Conservation (phyloP, 2,888 invertebrate genomes). For the Coenonympha glycerion region DNA sequence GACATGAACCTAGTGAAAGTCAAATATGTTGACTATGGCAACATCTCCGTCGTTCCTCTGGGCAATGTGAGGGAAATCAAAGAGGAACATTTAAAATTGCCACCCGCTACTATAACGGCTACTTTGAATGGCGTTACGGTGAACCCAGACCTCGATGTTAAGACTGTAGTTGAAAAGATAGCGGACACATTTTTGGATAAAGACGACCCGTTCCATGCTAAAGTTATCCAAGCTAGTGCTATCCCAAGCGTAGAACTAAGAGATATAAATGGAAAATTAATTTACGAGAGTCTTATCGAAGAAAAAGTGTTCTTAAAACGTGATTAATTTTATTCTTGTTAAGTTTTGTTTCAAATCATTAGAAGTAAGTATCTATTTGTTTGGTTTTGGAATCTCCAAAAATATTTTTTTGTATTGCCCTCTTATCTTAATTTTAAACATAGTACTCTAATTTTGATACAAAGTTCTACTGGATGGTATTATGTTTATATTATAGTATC, state of each 20-base stretch:
- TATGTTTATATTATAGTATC: too few relatives aligned
- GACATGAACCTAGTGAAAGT: conserved; percentile 71
- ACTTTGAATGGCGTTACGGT: conserved; percentile 55
- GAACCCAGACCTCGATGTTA: conserved; percentile 47
- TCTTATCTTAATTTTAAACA: too few relatives aligned
- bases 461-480: too few relatives aligned
- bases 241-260: conserved; percentile 50
- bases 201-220: conserved; percentile 51
- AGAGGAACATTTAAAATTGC: conserved; percentile 65
- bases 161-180: conserved; percentile 45
- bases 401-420: too few relatives aligned
- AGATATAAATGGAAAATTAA: conserved; percentile 41
- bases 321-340: conserved; percentile 6
- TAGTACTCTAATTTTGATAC: too few relatives aligned
- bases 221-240: conserved; percentile 39
- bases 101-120: conserved; percentile 71
- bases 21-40: conserved; percentile 85
- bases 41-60: conserved; percentile 70
- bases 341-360: background rate
- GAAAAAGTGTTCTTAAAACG: conserved; percentile 34
- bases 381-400: background rate
- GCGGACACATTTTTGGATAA: conserved; percentile 46
- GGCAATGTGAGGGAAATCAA: conserved; percentile 67
- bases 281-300: conserved; percentile 49
- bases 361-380: background rate